These are phyloP conservation scores for Agelaius tricolor DNA, from an alignment of 2,113 vertebrate species.

Conservation along the genomic window DNA sequence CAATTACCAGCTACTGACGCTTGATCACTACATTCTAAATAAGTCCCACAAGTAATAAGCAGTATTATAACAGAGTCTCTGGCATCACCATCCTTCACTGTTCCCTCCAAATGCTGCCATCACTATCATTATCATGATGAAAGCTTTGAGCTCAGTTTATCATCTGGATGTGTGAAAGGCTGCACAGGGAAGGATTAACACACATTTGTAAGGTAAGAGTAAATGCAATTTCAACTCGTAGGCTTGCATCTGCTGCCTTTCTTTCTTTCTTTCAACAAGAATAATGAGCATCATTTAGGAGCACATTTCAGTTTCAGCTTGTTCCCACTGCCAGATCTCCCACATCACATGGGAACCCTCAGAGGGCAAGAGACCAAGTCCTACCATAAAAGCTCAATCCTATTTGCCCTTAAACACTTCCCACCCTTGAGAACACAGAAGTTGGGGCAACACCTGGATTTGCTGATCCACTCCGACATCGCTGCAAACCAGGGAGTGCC, in stretches of 20 bases:
- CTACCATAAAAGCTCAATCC: neutral
- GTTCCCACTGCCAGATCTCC: neutral
- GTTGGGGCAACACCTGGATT: neutral
- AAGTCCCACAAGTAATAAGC: neutral
- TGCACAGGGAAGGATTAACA: neutral
- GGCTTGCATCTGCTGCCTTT: neutral
- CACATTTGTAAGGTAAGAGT: slow-evolving; percentile 10
- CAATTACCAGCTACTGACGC: neutral
- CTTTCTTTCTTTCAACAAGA: neutral
- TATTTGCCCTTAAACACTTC: neutral
- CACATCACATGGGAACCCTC: neutral
- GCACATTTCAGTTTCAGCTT: neutral
- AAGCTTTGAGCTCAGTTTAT: neutral
- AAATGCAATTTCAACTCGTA: slow-evolving; percentile 8
- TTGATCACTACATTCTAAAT: neutral
- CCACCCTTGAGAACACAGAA: neutral
- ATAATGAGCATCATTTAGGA: slow-evolving; percentile 6
- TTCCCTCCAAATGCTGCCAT: neutral
- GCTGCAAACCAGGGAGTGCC: neutral
- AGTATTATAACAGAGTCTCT: neutral
- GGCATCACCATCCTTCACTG: neutral
- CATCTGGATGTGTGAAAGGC: neutral
- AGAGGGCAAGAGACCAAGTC: neutral
- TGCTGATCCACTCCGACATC: neutral
- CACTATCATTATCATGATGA: neutral